phyloP scores from a whole-genome alignment of 2,797 vertebrate genomes.

The Cynopterus sphinx region DNA sequence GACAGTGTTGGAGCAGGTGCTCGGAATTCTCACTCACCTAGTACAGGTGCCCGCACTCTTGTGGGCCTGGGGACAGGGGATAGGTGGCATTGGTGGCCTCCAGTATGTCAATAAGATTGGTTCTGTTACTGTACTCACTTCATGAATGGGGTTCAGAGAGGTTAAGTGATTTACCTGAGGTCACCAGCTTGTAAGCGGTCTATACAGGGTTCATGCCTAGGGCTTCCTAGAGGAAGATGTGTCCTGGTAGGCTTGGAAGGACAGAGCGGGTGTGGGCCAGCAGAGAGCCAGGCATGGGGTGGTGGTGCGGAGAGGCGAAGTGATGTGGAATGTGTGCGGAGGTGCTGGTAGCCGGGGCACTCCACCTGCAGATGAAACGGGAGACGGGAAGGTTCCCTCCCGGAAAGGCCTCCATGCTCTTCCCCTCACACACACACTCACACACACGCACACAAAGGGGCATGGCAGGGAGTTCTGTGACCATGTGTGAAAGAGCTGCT shows the following conservation, averaged over 20 bases:
- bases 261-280: neutral
- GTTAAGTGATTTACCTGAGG: neutral
- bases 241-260: neutral
- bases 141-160: neutral
- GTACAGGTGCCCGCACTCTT: too few relatives aligned
- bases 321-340: neutral
- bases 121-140: neutral
- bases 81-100: neutral
- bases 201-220: neutral
- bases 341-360: neutral
- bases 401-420: neutral
- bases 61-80: accelerated
- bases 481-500: accelerated
- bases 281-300: neutral
- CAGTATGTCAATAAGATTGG: neutral
- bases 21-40: neutral
- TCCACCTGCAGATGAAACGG: neutral
- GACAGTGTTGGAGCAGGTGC: neutral
- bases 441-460: neutral
- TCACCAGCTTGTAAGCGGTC: neutral
- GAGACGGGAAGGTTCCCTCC: neutral
- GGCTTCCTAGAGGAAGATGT: neutral
- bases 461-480: neutral
- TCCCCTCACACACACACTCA: too few relatives aligned
- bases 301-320: too few relatives aligned